Base-by-base conservation (phyloP, 2,888 invertebrate genomes). In the Fissipunctia ypsillon region DNA sequence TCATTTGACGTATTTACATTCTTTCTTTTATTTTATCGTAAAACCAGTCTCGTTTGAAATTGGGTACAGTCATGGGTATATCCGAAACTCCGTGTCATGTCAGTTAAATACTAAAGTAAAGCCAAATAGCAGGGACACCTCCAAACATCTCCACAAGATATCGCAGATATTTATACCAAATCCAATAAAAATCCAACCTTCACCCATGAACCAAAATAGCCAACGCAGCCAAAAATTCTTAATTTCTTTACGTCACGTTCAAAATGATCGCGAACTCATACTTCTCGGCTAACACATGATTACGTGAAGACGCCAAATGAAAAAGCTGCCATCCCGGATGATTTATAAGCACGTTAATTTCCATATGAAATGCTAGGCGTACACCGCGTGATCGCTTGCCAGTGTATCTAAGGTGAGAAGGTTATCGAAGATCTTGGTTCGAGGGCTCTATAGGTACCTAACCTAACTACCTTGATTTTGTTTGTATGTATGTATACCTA, bases 321-420 rank as follows among this genome's bases (percentile, higher is more conserved):
- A 91, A 91, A 91, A 90, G 81, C 91, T 88, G 89, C 88, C 91
- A 87, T 65, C 84, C 61, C 63, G 81, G 69, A 78, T 93, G 93
- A 93, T 93, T 93, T 93, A 93, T 91, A 87, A 65, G 73, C 76
- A 38, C 86, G 87, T 90, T 92, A 91, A 93, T 93, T 92, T 93
- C 87, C 91, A 93, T 90, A 90, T 87, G 89, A 89, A 90, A 73
- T 48, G 70, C 35, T 71, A 69, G 61, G 70, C 73, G 69, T 69
- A 41, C 31, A 65, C 70, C 71, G 50, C 83, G 83, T 61, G 9
- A 0, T 52, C 68, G 73, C 67, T 50, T 45, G 72, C 52, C 43
- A 4, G 64, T 56, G 73, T 73, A 65, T 65, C 73, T 68, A 14
- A 68, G n/a, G 61, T 59, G 60, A 25, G 60, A 35, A 63, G 69